Evolutionary conservation across 2,113 vertebrate species (phyloP), one percentile per base, ranked within the genome.

Genomic region (Dolichotis patagonum): DNA sequence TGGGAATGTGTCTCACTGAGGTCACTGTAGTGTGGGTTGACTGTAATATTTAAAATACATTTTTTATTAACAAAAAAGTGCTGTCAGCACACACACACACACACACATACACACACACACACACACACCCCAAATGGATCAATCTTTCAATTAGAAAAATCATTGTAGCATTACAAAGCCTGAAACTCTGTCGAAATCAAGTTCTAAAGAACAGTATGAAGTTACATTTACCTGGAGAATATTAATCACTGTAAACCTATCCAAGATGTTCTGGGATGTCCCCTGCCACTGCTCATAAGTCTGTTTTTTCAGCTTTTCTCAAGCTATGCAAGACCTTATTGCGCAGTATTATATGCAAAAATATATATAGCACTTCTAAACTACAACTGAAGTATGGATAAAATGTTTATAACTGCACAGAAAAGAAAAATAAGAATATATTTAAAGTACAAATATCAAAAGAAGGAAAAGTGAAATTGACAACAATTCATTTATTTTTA

Each of bases 401-500:
- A 93, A 88, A 75, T 81, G 30, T 65, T 73, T 88, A 41, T 71
- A 60, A 58, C 41, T 75, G 77, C 22, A 60, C 35, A 11, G 9
- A 11, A 38, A 85, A 96, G 16, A 94, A 90, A 84, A 54, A 22
- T n/a, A 30, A 32, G 35, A 46, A 60, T 71, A 28, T 58, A 62
- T 96, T 93, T 75, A 24, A 96, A n/a, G 46, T 87, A 13, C 58
- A 81, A 73, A 38, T 78, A 35, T 63, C 22, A 83, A 89, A 87
- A 88, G 38, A 78, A 88, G 2, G 26, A 67, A 82, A 92, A 52
- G 43, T 43, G 65, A 73, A 88, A 91, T 35, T 85, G 24, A 88
- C 4, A 10, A 84, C 8, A 75, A 85, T 85, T 92, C 13, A 62
- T 62, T 0, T 20, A 43, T 82, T 88, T 88, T 85, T 85, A 88